Conservation (phyloP, 1,140 invertebrate species). For the Drosophila saltans region DNA sequence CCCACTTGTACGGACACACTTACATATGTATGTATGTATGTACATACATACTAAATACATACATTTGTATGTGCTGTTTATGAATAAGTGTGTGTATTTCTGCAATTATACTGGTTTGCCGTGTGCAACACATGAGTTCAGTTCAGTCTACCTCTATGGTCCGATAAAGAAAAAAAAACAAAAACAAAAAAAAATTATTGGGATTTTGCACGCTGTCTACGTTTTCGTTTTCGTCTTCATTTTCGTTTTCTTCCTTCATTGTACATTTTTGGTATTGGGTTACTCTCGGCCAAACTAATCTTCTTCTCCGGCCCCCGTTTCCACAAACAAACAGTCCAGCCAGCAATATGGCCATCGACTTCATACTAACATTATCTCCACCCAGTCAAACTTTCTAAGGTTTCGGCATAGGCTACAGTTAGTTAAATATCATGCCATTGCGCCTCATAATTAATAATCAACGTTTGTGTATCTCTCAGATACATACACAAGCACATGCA, state of each 20-base stretch:
- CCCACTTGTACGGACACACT: constrained; percentile 22
- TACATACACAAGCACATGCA: neutral
- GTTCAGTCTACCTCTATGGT: neutral
- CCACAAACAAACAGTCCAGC: constrained; percentile 1
- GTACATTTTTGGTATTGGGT: constrained; percentile 44
- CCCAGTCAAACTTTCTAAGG: constrained; percentile 55
- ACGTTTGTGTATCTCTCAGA: constrained; percentile 66
- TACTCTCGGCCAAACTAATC: constrained; percentile 57
- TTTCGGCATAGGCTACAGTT: constrained; percentile 43
- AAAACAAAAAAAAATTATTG: constrained; percentile 49
- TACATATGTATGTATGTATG: neutral
- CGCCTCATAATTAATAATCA: constrained; percentile 77
- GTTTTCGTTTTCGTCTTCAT: constrained; percentile 16
- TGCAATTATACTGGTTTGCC: constrained; percentile 76
- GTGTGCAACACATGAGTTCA: constrained; percentile 20
- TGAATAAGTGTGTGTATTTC: constrained; percentile 58
- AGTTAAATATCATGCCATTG: constrained; percentile 64
- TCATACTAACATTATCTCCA: neutral
- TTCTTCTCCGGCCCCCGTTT: neutral
- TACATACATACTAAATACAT: too few species aligned
- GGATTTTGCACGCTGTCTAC: constrained; percentile 63
- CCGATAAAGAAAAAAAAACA: neutral
- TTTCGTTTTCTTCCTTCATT: constrained; percentile 38
- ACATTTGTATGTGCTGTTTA: neutral
- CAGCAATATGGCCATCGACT: too few species aligned